Evolutionary conservation across 2,797 vertebrate genomes (phyloP), one percentile per base, ranked within the genome.

Genomic region (Pseudomugil tenellus): DNA sequence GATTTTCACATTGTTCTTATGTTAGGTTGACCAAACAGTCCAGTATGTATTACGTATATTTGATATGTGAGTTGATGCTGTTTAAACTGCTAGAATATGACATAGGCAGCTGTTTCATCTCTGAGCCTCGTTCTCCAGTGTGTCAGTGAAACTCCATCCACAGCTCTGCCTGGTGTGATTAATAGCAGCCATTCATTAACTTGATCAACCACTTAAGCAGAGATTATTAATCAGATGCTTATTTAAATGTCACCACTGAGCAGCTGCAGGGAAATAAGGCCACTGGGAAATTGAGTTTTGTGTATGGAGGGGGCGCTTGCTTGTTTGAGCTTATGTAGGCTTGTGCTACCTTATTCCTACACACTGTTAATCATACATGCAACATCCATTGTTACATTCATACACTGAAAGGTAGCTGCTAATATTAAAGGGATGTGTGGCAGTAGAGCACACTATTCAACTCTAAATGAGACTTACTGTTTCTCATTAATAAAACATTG

Each of bases 191-290:
- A 90, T 93, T 93, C 87, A 93, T 93, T 93, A 90, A 87, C 86
- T 88, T 87, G 84, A 93, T 94, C 89, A 91, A 92, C 86, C 88
- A 89, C 87, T 92, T 92, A 90, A 89, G 80, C 77, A 59, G 80
- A 90, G 88, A 89, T 90, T 92, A 90, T 92, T 92, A 92, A 93
- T 94, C 89, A 92, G 87, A 84, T 88, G 81, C 86, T 92, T 93
- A 88, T 93, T 94, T 93, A 93, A 93, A 91, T 85, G 85, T 91
- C 90, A 89, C 63, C 21, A 57, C 72, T 31, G 63, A 89, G 81
- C 76, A 83, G 68, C 63, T 57, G 81, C 83, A 81, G 80, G 70
- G 78, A 89, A 91, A 91, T 70, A 76, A 87, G 86, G 80, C 90
- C 86, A 64, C 77, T 86, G 92, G 87, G 88, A 92, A 88, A 88